Base-by-base conservation (phyloP, 64 coral and sea anemone genomes). In the Anthopleura sola region DNA sequence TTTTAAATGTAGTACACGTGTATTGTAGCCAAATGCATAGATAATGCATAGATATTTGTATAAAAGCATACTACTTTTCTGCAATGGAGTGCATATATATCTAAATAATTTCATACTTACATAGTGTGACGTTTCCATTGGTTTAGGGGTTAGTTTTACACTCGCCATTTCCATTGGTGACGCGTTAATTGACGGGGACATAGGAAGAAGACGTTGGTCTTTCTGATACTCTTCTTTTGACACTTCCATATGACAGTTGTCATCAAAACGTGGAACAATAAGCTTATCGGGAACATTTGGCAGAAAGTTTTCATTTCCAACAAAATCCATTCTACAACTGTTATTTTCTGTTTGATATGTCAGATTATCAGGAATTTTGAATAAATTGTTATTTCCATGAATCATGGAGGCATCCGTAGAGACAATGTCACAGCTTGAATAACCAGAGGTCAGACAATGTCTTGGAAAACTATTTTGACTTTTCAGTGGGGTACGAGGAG, bases 231-330 rank as follows among this genome's bases (percentile, higher is more conserved):
- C 66, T 71, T 71, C 13, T 16, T n/a, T 31, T 32, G 66, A 32
- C 23, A 33, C 13, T 14, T 71, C 76, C 44, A 48, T 79, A 18
- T 79, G 9, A 26, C 76, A 79, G 19, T 1, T 79, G 38, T 38
- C 76, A 32, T 71, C 66, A 1, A 71, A 14, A n/a, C 29, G n/a
- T 66, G 60, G 60, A 66, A 56, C 55, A 56, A 66, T n/a, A 7
- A 23, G 8, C 23, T 66, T 37, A 8, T 77, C 75, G 16, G 36
- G 21, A 77, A 77, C 36, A n/a, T 79, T 79, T 9, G 32, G 16
- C 1, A 39, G 51, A 83, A 13, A 15, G 28, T 83, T 83, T 55
- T 83, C 82, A 53, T 83, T 83, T 31, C 80, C 80, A 33, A 83
- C 16, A 32, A 83, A 56, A 34, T 49, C 58, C 16, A 37, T 10